A percentile compares a stretch with the other conserved stretches of the same genome.
These are phyloP conservation scores for Pteronotus mesoamericanus DNA, from an alignment of 2,797 vertebrate species.

Conservation along the genomic window DNA sequence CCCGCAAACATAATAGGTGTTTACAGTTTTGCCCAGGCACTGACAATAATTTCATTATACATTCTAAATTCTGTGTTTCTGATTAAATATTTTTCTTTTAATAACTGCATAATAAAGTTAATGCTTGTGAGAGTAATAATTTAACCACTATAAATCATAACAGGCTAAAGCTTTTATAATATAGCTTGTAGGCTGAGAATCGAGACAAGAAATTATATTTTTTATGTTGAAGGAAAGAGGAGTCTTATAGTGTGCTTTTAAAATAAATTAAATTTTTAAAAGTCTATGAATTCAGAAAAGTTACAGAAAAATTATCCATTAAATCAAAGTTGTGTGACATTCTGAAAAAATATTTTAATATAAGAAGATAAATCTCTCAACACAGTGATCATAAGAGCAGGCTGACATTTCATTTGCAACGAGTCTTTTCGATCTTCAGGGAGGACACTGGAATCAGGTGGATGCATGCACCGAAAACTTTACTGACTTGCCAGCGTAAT, in stretches of 20 bases:
- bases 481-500: not conserved
- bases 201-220: slow-evolving; percentile 43
- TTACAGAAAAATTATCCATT: not conserved
- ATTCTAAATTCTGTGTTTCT: slow-evolving; percentile 68
- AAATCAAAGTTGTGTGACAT: not conserved
- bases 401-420: not conserved
- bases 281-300: not conserved
- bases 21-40: slow-evolving; percentile 46
- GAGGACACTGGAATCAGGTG: not conserved
- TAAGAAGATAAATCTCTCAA: not conserved
- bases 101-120: slow-evolving; percentile 35
- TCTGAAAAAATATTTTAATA: not conserved
- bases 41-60: slow-evolving; percentile 70
- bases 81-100: slow-evolving; percentile 1
- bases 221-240: slow-evolving; percentile 48
- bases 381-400: not conserved
- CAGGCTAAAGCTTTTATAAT: slow-evolving; percentile 63
- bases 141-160: slow-evolving; percentile 55
- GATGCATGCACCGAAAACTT: not conserved
- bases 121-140: slow-evolving; percentile 50
- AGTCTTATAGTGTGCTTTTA: not conserved
- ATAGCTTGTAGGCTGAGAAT: slow-evolving; percentile 51
- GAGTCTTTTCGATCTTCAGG: not conserved
- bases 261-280: not conserved
- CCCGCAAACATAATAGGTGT: slow-evolving; percentile 50